Base-by-base conservation (phyloP, 1,140 invertebrate genomes). In the Nephila pilipes region DNA sequence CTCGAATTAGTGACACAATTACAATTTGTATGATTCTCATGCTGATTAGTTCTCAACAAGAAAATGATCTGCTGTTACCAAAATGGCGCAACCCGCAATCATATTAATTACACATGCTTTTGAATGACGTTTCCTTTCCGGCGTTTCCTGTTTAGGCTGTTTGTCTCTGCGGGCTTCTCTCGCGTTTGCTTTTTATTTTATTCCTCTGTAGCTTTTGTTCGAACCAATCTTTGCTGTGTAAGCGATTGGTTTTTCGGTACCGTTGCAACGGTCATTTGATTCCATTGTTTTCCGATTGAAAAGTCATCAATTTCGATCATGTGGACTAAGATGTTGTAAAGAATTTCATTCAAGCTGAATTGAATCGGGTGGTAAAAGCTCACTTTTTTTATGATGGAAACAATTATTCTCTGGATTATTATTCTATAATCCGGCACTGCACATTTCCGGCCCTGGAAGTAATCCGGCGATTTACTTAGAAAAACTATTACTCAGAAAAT, bases 51-150 rank as follows among this genome's bases (percentile, higher is more conserved):
- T 54, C 38, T 25, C 38, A 81, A 81, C 80, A 46, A 46, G 80
- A 81, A 81, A 81, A 81, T 16, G 80, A 81, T 81, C 80, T n/a
- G 36, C 38, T 46, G 75, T 38, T 46, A 18, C 75, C 16, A n/a
- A 75, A 75, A 32, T 81, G 46, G 36, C 80, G 80, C 46, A 55
- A 22, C 80, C 80, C 32, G 58, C 85, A 60, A 87, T 87, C 85
- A 36, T 54, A 87, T 87, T 87, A 87, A 87, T 87, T 87, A 54
- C 85, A 63, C 85, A 54, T 60, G 55, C 29, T 1, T 87, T 87
- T 87, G 85, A 87, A 58, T 87, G 85, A 87, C 85, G 85, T 87
- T 87, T 87, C 85, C 85, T 60, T 54, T 87, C 57, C 22, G 6
- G 18, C 16, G 16, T 32, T 87, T 87, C 85, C 85, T 87, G 85